Evolutionary conservation across 2,888 invertebrate genomes (phyloP).

Genomic region (Conchocele bisecta): DNA sequence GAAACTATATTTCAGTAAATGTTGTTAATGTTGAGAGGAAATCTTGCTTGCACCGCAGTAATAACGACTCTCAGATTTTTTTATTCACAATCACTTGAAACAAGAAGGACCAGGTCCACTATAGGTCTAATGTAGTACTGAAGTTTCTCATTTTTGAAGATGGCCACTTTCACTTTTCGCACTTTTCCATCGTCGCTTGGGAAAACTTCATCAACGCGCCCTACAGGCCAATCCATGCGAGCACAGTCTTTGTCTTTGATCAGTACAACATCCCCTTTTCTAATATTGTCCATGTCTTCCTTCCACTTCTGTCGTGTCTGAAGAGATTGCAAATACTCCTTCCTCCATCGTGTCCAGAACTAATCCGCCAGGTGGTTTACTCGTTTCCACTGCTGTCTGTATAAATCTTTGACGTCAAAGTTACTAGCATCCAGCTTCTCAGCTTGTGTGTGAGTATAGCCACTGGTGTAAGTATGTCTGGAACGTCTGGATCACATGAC

Average conservation of each 20-base stretch:
- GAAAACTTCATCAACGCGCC: constrained; percentile 11
- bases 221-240: constrained; percentile 31
- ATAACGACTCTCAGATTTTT: no score
- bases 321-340: constrained; percentile 15
- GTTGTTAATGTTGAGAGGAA: no score
- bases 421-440: neutral
- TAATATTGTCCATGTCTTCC: neutral
- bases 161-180: constrained; percentile 12
- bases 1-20: no score
- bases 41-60: no score
- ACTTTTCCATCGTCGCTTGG: constrained; percentile 16
- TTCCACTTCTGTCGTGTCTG: constrained; percentile 30
- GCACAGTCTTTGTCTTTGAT: constrained; percentile 5
- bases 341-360: constrained; percentile 35
- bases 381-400: constrained; percentile 23
- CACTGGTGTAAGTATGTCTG: constrained; percentile 10
- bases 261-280: constrained; percentile 10
- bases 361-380: constrained; percentile 22
- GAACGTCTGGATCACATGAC: neutral
- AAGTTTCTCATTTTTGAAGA: neutral
- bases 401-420: constrained; percentile 12
- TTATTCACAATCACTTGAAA: no score
- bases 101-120: constrained; percentile 8
- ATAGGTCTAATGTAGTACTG: constrained; percentile 11
- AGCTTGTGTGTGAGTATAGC: constrained; percentile 2